Evolutionary conservation across 1,140 invertebrate genomes (phyloP).

Genomic region (Phocides pigmalion): DNA sequence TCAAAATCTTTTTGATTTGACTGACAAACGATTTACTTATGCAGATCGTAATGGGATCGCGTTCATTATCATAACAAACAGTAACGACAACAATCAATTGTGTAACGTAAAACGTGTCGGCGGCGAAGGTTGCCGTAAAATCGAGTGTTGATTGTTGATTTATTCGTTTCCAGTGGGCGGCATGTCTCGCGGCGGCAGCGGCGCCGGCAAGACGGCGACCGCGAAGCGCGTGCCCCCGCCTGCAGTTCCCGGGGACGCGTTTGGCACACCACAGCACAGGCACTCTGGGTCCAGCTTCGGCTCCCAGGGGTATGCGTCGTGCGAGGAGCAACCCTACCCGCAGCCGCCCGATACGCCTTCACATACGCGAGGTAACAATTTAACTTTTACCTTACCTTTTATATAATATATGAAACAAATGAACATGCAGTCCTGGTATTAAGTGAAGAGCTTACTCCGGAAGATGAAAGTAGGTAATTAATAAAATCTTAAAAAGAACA

Average conservation of each 20-base stretch:
- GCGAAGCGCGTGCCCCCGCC: conserved; percentile 93
- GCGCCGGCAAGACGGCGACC: conserved; percentile 88
- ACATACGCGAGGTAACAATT: conserved; percentile 74
- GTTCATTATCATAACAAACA: too few species aligned
- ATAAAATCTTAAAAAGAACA: too few species aligned
- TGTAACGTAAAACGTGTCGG: neutral
- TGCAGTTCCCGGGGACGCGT: conserved; percentile 88
- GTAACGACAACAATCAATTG: conserved; percentile 2
- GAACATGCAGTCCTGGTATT: too few species aligned
- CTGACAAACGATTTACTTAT: too few species aligned
- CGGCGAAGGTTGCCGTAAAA: conserved; percentile 3
- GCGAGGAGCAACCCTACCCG: conserved; percentile 87
- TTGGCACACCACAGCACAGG: conserved; percentile 85
- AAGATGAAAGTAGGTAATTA: too few species aligned
- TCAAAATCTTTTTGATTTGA: too few species aligned
- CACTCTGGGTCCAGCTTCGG: conserved; percentile 90
- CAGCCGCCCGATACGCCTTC: conserved; percentile 80
- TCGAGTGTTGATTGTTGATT: conserved; percentile 8
- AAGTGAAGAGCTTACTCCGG: too few species aligned
- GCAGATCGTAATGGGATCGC: neutral
- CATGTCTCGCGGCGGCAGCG: conserved; percentile 89
- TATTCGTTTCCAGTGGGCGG: conserved; percentile 88
- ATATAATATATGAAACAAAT: too few species aligned
- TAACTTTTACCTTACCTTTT: neutral
- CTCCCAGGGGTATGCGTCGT: conserved; percentile 89